These are phyloP conservation scores for Mesoligia furuncula DNA, from an alignment of 2,888 invertebrate species.

Conservation along the genomic window DNA sequence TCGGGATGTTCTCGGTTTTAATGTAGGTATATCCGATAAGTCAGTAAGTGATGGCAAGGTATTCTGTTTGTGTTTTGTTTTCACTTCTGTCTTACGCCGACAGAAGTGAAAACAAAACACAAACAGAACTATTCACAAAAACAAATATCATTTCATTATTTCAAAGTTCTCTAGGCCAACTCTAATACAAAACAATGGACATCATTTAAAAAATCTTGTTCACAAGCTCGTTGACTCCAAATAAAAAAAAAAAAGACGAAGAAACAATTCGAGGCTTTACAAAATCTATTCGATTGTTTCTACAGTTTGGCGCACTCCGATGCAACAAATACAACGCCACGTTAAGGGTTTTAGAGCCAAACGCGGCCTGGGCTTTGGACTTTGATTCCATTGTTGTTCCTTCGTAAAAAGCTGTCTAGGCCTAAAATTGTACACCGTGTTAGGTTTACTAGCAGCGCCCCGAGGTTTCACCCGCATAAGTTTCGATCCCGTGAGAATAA, in stretches of 20 bases:
- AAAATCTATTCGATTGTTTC: constrained; percentile 43
- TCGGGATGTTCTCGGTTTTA: no score
- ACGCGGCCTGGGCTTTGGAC: not conserved
- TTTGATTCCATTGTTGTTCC: not conserved
- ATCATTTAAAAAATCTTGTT: not conserved
- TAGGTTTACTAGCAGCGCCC: no score
- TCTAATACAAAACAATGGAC: no score
- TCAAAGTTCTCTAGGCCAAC: no score
- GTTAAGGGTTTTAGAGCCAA: constrained; percentile 6
- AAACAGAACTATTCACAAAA: not conserved
- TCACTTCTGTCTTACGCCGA: no score
- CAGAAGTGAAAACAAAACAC: no score
- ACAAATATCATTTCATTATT: not conserved
- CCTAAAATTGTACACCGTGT: no score
- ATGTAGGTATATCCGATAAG: no score
- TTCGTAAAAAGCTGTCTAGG: not conserved
- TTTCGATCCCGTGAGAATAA: no score
- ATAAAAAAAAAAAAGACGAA: constrained; percentile 6
- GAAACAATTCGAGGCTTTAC: not conserved
- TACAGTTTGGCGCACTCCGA: not conserved
- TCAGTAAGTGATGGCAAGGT: no score
- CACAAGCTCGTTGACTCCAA: not conserved
- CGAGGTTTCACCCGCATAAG: no score
- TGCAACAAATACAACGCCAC: not conserved
- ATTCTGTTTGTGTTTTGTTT: no score